A percentile compares a stretch with the other conserved stretches of the same genome.
Conservation (phyloP, 2,888 invertebrate genomes). For the Cantharis rustica region DNA sequence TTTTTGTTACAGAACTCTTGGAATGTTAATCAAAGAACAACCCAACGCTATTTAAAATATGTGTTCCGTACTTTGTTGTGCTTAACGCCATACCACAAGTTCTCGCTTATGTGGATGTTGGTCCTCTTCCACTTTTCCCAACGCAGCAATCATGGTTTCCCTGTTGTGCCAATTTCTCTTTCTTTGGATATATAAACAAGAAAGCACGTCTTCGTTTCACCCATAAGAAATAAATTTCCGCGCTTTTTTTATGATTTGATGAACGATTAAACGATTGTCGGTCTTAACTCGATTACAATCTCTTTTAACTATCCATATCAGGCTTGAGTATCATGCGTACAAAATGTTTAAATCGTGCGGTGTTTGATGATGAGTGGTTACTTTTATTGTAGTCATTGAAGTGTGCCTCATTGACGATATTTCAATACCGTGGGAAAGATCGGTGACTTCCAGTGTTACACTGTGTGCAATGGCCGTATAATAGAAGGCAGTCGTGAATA, state of each 20-base stretch:
- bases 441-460: conserved; percentile 42
- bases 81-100: not conserved
- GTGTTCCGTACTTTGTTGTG: not conserved
- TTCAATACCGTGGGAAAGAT: conserved; percentile 38
- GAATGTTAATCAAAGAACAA: not conserved
- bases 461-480: conserved; percentile 38
- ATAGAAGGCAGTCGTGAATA: conserved; percentile 43
- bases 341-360: not conserved
- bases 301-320: not conserved
- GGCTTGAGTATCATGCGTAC: not conserved
- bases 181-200: not conserved
- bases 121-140: not conserved
- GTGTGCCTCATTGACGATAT: conserved; percentile 27
- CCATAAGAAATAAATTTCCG: not conserved
- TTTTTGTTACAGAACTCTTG: not conserved
- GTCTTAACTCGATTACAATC: not conserved
- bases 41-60: not conserved
- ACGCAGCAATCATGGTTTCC: not conserved
- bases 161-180: not conserved
- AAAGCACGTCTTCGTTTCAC: not conserved
- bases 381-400: conserved; percentile 1
- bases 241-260: not conserved
- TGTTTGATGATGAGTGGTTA: conserved; percentile 2
- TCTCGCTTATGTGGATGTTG: not conserved
- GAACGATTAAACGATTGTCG: not conserved